Percentiles rank a stretch among this genome's conserved stretches.
These are phyloP conservation scores for Baronia brevicornis DNA, from an alignment of 2,888 invertebrate species.

Conservation along the genomic window DNA sequence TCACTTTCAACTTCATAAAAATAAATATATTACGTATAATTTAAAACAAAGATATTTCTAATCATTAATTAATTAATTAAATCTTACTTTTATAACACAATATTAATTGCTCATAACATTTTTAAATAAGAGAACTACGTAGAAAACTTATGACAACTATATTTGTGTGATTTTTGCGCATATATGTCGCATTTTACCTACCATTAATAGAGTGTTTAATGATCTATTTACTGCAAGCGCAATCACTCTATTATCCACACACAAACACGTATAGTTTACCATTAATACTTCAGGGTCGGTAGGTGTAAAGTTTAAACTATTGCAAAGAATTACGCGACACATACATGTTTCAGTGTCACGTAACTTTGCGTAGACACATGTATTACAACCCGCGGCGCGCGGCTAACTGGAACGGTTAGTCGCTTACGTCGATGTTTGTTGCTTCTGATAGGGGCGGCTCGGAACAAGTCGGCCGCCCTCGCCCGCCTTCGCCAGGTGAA, in stretches of 20 bases:
- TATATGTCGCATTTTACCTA: no score
- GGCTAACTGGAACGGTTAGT: constrained; percentile 52
- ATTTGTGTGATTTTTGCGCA: no score
- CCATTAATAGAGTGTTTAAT: no score
- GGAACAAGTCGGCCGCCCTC: constrained; percentile 25
- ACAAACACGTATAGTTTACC: constrained; percentile 13
- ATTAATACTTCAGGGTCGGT: constrained; percentile 7
- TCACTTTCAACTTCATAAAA: no score
- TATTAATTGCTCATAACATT: no score
- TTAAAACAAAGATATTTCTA: no score
- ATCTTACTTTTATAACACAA: no score
- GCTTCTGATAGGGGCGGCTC: constrained; percentile 21
- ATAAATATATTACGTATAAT: no score
- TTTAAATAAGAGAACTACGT: no score
- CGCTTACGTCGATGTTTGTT: constrained; percentile 24
- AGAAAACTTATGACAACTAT: no score
- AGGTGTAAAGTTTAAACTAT: constrained; percentile 28
- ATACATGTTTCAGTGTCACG: constrained; percentile 27
- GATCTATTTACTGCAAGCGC: no score
- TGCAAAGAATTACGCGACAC: constrained; percentile 28
- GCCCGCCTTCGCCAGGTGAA: constrained; percentile 36
- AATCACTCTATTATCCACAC: constrained; percentile 11
- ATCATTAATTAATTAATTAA: no score
- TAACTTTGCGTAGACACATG: constrained; percentile 26
- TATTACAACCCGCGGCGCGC: constrained; percentile 35